Base-by-base conservation (phyloP, 2,797 vertebrate species). In the Pseudochirops corinnae region DNA sequence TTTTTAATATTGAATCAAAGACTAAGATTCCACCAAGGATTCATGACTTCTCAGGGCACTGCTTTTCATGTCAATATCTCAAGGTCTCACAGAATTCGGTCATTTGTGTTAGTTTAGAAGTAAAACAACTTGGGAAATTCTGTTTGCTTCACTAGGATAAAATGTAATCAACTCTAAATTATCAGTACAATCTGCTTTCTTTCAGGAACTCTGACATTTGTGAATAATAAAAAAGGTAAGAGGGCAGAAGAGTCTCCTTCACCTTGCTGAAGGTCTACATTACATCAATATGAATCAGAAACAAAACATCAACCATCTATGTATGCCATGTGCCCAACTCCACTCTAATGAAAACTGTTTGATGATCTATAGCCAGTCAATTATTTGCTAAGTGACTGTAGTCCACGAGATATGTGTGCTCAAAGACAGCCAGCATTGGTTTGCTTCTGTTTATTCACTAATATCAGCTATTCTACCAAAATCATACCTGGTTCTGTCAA, bases 401-500 rank as follows among this genome's bases (percentile, higher is more conserved):
- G 55, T 55, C 52, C 12, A 55, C 31, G 12, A 90, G 50, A 31
- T 55, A 29, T 55, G 5, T 55, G 10, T 53, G 31, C 50, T 53
- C 90, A 29, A 74, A 74, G 50, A 93, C 56, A 39, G 24, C 60
- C 29, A 95, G 55, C 94, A 93, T 93, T 91, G 92, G 39, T 2
- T 18, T 74, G 74, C 46, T 87, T 87, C 21, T 39, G 52, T 56
- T 74, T 74, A 90, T 13, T 46, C 2, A 55, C n/a, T 6, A 96
- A 31, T 67, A 90, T 16, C 0, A 56, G 21, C 28, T 55, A 57
- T 95, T 95, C 52, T 94, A 91, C 90, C 29, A 16, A 46, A 24
- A 92, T 87, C 94, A 95, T 98, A 99, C 99, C 99, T 99, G 74
- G 99, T 99, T 97, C 98, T 99, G 97, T 99, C 99, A 97, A 99